Conservation (phyloP, 2,797 vertebrate species). For the Girardinus metallicus region DNA sequence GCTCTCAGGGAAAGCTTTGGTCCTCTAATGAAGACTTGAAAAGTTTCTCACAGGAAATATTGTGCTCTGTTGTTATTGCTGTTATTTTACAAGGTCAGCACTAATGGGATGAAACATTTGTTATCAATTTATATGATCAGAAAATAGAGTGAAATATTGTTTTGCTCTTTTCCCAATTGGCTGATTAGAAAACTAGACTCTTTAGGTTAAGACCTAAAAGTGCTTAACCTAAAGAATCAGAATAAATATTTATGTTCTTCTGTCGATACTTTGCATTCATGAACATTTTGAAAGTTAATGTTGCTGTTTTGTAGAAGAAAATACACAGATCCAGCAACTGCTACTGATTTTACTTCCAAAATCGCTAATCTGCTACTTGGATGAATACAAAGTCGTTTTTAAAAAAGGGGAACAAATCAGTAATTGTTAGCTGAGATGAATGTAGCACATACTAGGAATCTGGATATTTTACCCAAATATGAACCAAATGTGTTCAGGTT, state of each 20-base stretch:
- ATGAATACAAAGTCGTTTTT: background rate
- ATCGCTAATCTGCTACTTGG: conserved; percentile 1
- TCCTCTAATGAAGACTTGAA: conserved; percentile 1
- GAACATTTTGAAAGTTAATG: background rate
- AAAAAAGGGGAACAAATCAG: background rate
- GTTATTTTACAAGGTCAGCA: background rate
- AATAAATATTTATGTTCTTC: background rate
- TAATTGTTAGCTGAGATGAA: no score
- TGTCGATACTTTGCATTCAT: background rate
- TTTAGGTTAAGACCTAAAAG: background rate
- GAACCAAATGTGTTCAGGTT: no score
- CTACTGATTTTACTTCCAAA: background rate
- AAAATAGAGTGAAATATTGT: background rate
- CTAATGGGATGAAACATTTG: background rate
- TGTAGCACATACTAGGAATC: no score
- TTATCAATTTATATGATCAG: background rate
- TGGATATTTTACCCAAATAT: no score
- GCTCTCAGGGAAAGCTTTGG: conserved; percentile 11
- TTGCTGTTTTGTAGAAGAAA: background rate
- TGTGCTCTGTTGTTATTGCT: background rate
- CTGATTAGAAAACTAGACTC: background rate
- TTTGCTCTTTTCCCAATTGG: background rate
- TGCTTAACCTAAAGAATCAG: background rate
- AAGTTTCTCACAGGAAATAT: background rate
- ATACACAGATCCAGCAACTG: background rate